Evolutionary conservation across 2,797 vertebrate species (phyloP).

Genomic region (Xenentodon cancila): DNA sequence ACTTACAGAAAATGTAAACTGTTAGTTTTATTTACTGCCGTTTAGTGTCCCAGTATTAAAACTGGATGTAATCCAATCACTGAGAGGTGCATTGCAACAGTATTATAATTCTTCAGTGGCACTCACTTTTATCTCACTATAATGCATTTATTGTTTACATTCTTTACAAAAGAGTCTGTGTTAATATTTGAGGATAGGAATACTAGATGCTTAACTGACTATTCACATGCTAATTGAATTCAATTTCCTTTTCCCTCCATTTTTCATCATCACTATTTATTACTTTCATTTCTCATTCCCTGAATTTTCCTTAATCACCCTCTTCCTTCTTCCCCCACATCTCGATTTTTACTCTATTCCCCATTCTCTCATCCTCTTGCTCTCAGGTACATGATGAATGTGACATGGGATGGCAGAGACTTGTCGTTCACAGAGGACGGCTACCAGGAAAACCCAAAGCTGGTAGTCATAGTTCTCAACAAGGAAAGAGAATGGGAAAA

Average conservation of each 20-base stretch:
- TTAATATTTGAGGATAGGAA: conserved; percentile 32
- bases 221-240: conserved; percentile 55
- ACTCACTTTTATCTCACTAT: too few relatives aligned
- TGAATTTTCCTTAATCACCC: background rate
- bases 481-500: conserved; percentile 96
- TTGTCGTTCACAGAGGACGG: conserved; percentile 97
- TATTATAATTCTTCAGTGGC: too few relatives aligned
- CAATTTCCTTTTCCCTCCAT: conserved; percentile 38
- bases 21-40: too few relatives aligned
- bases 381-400: conserved; percentile 97
- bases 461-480: conserved; percentile 96
- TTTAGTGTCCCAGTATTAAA: too few relatives aligned
- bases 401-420: conserved; percentile 96
- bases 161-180: conserved; percentile 17
- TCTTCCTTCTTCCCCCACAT: background rate
- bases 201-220: conserved; percentile 35
- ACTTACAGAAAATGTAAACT: too few relatives aligned
- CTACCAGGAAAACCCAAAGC: conserved; percentile 93
- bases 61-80: too few relatives aligned
- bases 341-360: background rate
- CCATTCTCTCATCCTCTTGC: conserved; percentile 26
- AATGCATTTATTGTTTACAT: too few relatives aligned
- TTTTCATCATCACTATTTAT: conserved; percentile 15
- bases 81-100: too few relatives aligned
- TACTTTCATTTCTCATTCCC: conserved; percentile 3